These are phyloP conservation scores for Eubasilissa splendida DNA, from an alignment of 2,888 invertebrate genomes.

Conservation along the genomic window DNA sequence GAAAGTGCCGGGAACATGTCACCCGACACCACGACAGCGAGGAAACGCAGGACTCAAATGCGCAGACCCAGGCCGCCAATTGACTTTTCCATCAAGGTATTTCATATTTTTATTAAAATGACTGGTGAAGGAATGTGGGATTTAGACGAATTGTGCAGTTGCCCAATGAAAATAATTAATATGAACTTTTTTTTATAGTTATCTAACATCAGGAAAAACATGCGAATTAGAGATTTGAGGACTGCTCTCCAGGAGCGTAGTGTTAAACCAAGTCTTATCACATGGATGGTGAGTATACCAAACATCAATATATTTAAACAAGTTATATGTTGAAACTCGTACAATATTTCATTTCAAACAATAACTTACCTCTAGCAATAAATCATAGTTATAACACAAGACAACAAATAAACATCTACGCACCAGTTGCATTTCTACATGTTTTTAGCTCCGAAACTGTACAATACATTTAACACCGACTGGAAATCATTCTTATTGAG, in stretches of 20 bases:
- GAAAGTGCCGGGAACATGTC: slow-evolving; percentile 60
- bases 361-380: too few relatives aligned
- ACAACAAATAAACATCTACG: too few relatives aligned
- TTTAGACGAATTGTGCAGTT: too few relatives aligned
- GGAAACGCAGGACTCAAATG: slow-evolving; percentile 60
- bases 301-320: not conserved
- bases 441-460: too few relatives aligned
- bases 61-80: slow-evolving; percentile 68
- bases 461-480: too few relatives aligned
- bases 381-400: too few relatives aligned
- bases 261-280: slow-evolving; percentile 83
- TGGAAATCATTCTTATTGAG: too few relatives aligned
- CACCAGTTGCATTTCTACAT: too few relatives aligned
- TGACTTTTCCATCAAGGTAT: slow-evolving; percentile 74
- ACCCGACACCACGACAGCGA: slow-evolving; percentile 51
- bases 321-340: not conserved
- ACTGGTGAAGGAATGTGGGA: too few relatives aligned
- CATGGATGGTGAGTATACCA: slow-evolving; percentile 76
- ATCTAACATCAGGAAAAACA: slow-evolving; percentile 81
- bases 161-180: too few relatives aligned
- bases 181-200: slow-evolving; percentile 65
- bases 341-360: too few relatives aligned
- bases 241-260: slow-evolving; percentile 81
- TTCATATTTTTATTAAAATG: not conserved
- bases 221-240: slow-evolving; percentile 83